Conservation (phyloP, 2,888 invertebrate species). For the Eudasyphora cyanicolor region DNA sequence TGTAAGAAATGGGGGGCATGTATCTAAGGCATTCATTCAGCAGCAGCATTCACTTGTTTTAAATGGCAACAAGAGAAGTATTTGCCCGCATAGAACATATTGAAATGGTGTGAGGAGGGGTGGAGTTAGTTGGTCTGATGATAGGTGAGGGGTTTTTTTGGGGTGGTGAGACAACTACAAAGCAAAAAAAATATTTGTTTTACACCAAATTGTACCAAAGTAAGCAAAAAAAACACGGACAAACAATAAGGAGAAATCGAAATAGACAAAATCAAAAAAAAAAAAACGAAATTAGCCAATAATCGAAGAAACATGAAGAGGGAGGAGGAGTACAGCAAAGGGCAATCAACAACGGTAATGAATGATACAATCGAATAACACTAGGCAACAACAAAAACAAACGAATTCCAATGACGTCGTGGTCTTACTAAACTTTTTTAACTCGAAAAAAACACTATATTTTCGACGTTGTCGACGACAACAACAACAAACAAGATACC, state of each 20-base stretch:
- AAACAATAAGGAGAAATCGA: conserved; percentile 15
- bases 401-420: conserved; percentile 10
- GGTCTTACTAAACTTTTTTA: too few species aligned
- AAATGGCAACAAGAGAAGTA: conserved; percentile 8
- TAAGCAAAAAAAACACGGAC: not conserved
- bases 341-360: not conserved
- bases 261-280: conserved; percentile 1
- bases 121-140: too few species aligned
- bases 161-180: too few species aligned
- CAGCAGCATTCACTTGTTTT: conserved; percentile 28
- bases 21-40: conserved; percentile 32
- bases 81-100: conserved; percentile 25
- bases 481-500: too few species aligned
- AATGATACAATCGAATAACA: not conserved
- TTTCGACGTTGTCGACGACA: not conserved
- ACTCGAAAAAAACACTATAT: too few species aligned
- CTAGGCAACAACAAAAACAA: not conserved
- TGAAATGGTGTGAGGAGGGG: not conserved
- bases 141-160: too few species aligned
- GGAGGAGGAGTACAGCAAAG: not conserved
- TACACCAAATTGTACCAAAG: not conserved
- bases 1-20: conserved; percentile 27
- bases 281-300: conserved; percentile 16
- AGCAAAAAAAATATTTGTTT: too few species aligned
- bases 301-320: not conserved